Percentiles rank a stretch among this genome's conserved stretches.
phyloP scores from a whole-genome alignment of 2,797 vertebrate species.

The Spea hammondii region DNA sequence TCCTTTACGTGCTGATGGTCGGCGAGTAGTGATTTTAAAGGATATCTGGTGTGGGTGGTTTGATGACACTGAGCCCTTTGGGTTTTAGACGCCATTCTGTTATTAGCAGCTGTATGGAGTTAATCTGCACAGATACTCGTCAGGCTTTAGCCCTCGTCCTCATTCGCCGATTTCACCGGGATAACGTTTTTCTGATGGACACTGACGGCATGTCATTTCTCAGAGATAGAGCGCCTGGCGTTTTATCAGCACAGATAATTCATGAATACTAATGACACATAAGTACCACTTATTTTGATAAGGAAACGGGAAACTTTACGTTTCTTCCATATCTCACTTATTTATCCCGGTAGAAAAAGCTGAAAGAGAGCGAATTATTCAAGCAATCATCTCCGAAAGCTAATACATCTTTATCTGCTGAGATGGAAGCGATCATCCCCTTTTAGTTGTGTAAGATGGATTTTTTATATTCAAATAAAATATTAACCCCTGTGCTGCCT shows the following conservation, averaged over 20 bases:
- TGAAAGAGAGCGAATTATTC: constrained; percentile 30
- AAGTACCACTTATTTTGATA: constrained; percentile 29
- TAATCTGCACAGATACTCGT: constrained; percentile 5
- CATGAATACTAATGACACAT: constrained; percentile 45
- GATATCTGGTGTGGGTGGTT: background rate
- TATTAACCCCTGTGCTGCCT: background rate
- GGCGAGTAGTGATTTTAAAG: too few relatives aligned
- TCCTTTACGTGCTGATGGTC: too few relatives aligned
- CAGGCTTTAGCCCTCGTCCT: background rate
- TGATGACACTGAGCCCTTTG: constrained; percentile 31
- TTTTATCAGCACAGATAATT: constrained; percentile 43
- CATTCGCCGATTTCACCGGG: constrained; percentile 8
- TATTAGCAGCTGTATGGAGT: constrained; percentile 6
- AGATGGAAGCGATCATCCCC: constrained; percentile 24
- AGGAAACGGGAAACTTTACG: background rate
- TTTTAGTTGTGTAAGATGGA: constrained; percentile 30
- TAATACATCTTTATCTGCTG: constrained; percentile 38
- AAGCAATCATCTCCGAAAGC: constrained; percentile 25
- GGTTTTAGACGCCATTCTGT: background rate
- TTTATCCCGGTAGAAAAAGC: constrained; percentile 1
- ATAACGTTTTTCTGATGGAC: constrained; percentile 19
- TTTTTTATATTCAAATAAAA: constrained; percentile 3
- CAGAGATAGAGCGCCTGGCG: constrained; percentile 12
- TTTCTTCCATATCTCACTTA: constrained; percentile 12
- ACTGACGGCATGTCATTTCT: constrained; percentile 28